phyloP scores from a whole-genome alignment of 2,113 vertebrate species.

The Leptosomus discolor region DNA sequence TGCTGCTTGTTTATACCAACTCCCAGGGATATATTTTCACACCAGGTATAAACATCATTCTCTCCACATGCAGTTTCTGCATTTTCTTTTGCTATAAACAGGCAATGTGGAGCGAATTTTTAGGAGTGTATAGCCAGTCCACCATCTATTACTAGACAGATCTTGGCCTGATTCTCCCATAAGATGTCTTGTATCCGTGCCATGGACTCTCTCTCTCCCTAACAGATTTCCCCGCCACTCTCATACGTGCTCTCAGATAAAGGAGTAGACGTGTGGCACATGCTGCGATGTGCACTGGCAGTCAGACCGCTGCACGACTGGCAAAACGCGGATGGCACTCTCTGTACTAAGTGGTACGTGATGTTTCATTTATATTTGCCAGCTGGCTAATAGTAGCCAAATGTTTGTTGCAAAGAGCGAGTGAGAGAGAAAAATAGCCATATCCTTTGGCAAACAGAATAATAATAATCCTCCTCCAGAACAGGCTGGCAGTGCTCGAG shows the following conservation, averaged over 20 bases:
- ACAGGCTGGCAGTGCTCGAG: constrained; percentile 71
- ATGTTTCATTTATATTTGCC: constrained; percentile 61
- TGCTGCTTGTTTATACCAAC: background rate
- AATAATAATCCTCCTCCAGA: constrained; percentile 74
- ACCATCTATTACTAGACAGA: background rate
- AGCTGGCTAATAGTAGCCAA: constrained; percentile 71
- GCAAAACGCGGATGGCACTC: constrained; percentile 15
- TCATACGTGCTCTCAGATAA: background rate
- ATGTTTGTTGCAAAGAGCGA: constrained; percentile 66
- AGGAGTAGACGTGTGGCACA: background rate
- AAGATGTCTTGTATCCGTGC: background rate
- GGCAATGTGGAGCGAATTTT: background rate
- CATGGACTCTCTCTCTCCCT: background rate
- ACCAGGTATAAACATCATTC: background rate
- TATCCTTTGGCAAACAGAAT: constrained; percentile 64
- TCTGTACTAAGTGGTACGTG: constrained; percentile 14
- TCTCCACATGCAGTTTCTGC: background rate
- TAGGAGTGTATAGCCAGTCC: background rate
- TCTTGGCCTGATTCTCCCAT: background rate
- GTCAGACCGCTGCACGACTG: constrained; percentile 11
- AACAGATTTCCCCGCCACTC: background rate
- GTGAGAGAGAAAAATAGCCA: constrained; percentile 58
- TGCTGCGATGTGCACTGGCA: background rate
- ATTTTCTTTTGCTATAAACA: background rate
- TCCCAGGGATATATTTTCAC: background rate